Conservation (phyloP, 2,888 invertebrate genomes). For the Pogonocherus hispidulus region DNA sequence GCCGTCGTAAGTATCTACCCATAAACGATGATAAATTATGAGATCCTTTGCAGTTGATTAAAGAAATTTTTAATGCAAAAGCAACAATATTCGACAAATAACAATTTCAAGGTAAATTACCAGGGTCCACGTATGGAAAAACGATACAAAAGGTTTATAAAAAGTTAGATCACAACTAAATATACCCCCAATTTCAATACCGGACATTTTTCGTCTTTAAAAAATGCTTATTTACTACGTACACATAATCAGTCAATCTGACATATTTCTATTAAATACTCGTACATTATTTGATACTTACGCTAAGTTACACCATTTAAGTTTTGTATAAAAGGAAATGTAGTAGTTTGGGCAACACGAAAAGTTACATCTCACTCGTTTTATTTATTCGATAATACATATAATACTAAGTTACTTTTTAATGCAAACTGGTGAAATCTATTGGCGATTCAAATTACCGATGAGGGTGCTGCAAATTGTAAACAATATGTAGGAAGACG, state of each 20-base stretch:
- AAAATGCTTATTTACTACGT: background rate
- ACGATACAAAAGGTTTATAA: background rate
- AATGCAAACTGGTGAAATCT: background rate
- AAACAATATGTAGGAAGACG: too few relatives aligned
- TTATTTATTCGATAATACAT: background rate
- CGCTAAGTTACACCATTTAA: background rate
- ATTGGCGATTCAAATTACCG: too few relatives aligned
- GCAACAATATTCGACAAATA: too few relatives aligned
- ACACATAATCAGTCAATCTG: background rate
- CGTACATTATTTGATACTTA: background rate
- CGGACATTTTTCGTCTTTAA: background rate
- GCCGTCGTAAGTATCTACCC: too few relatives aligned
- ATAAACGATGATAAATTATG: too few relatives aligned
- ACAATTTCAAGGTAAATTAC: too few relatives aligned
- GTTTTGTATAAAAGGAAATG: constrained; percentile 4
- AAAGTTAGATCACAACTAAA: background rate
- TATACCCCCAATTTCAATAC: background rate
- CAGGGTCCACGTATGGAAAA: background rate
- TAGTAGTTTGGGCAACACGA: background rate
- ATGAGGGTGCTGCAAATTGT: too few relatives aligned
- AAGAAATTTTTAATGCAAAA: too few relatives aligned
- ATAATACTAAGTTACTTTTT: background rate
- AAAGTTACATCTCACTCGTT: background rate
- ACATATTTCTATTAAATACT: background rate
- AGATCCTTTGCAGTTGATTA: too few relatives aligned